These are phyloP conservation scores for Fabriciana adippe DNA, from an alignment of 2,888 invertebrate species.

Conservation along the genomic window DNA sequence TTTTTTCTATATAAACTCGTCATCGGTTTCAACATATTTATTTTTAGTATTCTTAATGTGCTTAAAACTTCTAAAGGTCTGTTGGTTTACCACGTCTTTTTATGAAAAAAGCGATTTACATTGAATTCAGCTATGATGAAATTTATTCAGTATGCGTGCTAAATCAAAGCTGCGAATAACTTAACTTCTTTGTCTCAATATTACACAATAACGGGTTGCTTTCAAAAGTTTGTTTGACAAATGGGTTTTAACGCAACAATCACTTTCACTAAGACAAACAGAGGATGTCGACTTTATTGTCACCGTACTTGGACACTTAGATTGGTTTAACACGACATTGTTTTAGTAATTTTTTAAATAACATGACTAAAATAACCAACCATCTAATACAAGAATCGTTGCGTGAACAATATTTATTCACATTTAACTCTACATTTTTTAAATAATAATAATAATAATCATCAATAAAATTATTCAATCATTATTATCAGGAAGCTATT, in stretches of 20 bases:
- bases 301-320: conserved; percentile 55
- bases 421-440: too few relatives aligned
- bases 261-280: conserved; percentile 73
- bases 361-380: too few relatives aligned
- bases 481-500: too few relatives aligned
- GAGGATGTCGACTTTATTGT: conserved; percentile 72
- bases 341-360: conserved; percentile 43
- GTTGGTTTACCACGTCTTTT: conserved; percentile 11
- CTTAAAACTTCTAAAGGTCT: conserved; percentile 21
- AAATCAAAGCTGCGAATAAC: conserved; percentile 32
- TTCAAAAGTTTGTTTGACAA: conserved; percentile 68
- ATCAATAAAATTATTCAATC: too few relatives aligned
- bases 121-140: conserved; percentile 30
- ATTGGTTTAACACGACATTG: conserved; percentile 51
- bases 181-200: conserved; percentile 39
- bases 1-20: background rate
- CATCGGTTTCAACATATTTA: conserved; percentile 3
- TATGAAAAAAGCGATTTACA: conserved; percentile 18
- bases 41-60: conserved; percentile 20
- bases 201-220: conserved; percentile 56
- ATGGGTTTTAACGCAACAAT: conserved; percentile 64
- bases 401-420: too few relatives aligned
- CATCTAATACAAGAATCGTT: too few relatives aligned
- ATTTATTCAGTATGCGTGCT: conserved; percentile 40
- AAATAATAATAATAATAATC: too few relatives aligned